Evolutionary conservation across 2,888 invertebrate species (phyloP), one percentile per base, ranked within the genome.

Genomic region (Acleris holmiana): DNA sequence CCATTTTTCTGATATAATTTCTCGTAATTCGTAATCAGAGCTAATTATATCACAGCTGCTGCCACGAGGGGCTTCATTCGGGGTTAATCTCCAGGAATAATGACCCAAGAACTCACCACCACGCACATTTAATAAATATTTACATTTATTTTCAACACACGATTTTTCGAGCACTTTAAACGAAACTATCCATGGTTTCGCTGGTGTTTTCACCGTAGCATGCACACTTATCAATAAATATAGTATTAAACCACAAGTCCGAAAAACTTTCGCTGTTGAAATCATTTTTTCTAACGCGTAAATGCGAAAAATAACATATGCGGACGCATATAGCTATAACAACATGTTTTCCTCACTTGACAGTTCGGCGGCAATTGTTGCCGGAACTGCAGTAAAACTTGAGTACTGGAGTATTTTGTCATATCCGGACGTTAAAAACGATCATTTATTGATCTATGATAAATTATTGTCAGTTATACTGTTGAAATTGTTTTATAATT

Each of bases 241-340:
- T 61, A 88, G 68, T 63, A 88, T 73, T 87, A 89, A 83, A 75
- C 90, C 85, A 90, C 91, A 91, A 92, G 92, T 92, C 93, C 92
- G 92, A 75, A 89, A 76, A 73, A 85, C 75, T 77, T 76, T 84
- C 55, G 71, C 71, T 74, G 80, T 76, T 79, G 76, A 73, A 78
- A 85, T 84, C 91, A 91, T 92, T 85, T 86, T 86, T 70, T 69
- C 61, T 10, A 67, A 65, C 68, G 69, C 72, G 75, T 72, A 79
- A 73, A 76, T 73, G 71, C 68, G 69, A 76, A 83, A 82, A 85
- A 84, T 77, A 77, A 76, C 68, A 70, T 70, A 72, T 72, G 69
- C 71, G 73, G 71, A 72, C 67, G 67, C 74, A 71, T 70, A 73
- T 66, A 71, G 62, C 69, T 77, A 79, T 68, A 80, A 70, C 83